phyloP scores from a whole-genome alignment of 2,888 invertebrate genomes.

The Aleiodes testaceus region DNA sequence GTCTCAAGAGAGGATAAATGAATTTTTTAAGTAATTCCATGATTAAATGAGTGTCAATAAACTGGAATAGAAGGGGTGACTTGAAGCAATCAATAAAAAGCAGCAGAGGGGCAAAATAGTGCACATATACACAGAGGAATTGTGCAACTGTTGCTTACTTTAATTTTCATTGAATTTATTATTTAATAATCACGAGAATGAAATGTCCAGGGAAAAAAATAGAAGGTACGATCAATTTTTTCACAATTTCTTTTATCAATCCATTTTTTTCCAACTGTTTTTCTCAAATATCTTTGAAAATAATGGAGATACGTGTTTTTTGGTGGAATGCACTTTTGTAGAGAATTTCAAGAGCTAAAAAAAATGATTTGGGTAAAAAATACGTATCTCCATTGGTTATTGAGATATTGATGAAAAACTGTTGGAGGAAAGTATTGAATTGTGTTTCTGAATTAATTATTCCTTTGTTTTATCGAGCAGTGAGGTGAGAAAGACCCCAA shows the following conservation, averaged over 20 bases:
- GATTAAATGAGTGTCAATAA: slow-evolving; percentile 5
- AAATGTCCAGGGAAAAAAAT: slow-evolving; percentile 50
- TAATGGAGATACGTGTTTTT: too few relatives aligned
- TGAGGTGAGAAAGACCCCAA: background rate
- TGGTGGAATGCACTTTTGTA: too few relatives aligned
- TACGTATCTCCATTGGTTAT: too few relatives aligned
- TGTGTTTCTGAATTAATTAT: background rate
- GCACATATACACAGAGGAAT: background rate
- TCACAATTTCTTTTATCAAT: too few relatives aligned
- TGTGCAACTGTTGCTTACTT: slow-evolving; percentile 35
- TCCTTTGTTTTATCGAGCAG: background rate
- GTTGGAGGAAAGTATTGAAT: too few relatives aligned
- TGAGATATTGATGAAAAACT: too few relatives aligned
- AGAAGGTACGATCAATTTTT: slow-evolving; percentile 19
- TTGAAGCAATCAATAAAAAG: slow-evolving; percentile 10
- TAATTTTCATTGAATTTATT: slow-evolving; percentile 3
- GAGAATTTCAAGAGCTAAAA: too few relatives aligned
- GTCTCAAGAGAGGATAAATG: background rate
- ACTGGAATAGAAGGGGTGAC: background rate
- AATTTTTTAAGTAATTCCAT: background rate
- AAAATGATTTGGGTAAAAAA: too few relatives aligned
- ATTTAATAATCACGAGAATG: slow-evolving; percentile 35
- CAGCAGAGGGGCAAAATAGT: background rate
- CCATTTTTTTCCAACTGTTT: too few relatives aligned
- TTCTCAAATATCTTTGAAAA: too few relatives aligned